A percentile compares a stretch with the other conserved stretches of the same genome.
Evolutionary conservation across 2,113 vertebrate genomes (phyloP).

Genomic region (Perccottus glenii): DNA sequence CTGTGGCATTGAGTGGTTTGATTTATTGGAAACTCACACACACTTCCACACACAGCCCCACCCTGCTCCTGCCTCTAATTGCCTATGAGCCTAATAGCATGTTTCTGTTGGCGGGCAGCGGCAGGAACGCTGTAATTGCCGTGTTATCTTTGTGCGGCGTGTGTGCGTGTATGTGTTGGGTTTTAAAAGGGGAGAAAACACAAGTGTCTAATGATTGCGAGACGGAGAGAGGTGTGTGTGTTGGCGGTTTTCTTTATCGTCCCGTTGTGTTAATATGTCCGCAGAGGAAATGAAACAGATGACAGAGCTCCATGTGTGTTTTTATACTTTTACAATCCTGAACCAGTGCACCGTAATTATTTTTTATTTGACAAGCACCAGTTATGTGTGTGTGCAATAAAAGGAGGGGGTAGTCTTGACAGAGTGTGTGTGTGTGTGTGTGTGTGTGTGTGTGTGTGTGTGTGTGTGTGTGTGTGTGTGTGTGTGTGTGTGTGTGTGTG

Average conservation of each 20-base stretch:
- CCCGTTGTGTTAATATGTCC: constrained; percentile 28
- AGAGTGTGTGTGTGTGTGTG: constrained; percentile 3
- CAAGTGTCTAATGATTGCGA: neutral
- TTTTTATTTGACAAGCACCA: constrained; percentile 31
- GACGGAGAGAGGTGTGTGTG: constrained; percentile 7
- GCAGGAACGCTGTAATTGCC: constrained; percentile 38
- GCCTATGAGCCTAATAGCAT: constrained; percentile 36
- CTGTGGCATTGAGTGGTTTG: constrained; percentile 18
- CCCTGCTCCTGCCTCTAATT: constrained; percentile 21
- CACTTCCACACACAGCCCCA: constrained; percentile 5
- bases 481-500: constrained; percentile 16
- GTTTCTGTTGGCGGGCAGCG: constrained; percentile 28
- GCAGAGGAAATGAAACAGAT: constrained; percentile 52
- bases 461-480: neutral
- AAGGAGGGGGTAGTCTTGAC: too few species aligned
- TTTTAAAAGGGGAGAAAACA: neutral
- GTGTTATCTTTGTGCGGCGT: constrained; percentile 33
- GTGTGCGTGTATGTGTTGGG: constrained; percentile 16
- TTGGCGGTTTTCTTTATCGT: constrained; percentile 18
- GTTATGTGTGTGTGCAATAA: constrained; percentile 8
- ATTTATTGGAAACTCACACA: constrained; percentile 32
- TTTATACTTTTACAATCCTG: constrained; percentile 42
- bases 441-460: constrained; percentile 2
- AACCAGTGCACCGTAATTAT: constrained; percentile 37
- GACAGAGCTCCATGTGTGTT: constrained; percentile 45